Base-by-base conservation (phyloP, 2,113 vertebrate genomes). In the Columbina picui region DNA sequence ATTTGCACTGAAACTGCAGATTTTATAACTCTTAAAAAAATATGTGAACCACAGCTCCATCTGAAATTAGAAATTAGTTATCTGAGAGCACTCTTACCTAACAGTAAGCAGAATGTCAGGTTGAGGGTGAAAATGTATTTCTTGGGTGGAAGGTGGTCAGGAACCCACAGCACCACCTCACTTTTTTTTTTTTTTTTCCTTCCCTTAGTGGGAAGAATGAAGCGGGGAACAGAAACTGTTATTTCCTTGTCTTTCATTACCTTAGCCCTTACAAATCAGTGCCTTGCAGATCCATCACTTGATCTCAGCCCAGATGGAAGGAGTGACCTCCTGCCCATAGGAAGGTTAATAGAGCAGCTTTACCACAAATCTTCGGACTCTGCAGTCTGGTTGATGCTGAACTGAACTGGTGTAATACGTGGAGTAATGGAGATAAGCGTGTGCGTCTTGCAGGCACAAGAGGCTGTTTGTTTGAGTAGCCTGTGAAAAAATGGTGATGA, bases 381-480 rank as follows among this genome's bases (percentile, higher is more conserved):
- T 80, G 30, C 26, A 55, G 13, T 26, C 0, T 0, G 22, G 18
- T 50, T 0, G 0, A 6, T 87, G 43, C 47, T 7, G 12, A 56
- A 5, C 23, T 60, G n/a, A 84, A 16, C 21, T 70, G 68, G 12
- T 73, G 22, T 86, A 45, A 41, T 17, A 49, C 19, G 14, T 36
- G 47, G n/a, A 73, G 39, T 41, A 67, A 39, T 22, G n/a, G 17
- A 17, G 22, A 49, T 67, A 25, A 73, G 39, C 32, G 12, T 18
- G 10, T 64, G 32, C 6, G 1, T 84, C 30, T 53, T 78, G 10
- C 25, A 87, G 61, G 57, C 32, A 45, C 29, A 61, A 52, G 81
- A 63, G 70, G 15, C 32, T 77, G 27, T 78, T 96, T 82, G 29
- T 89, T 68, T 55, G 52, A 78, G 43, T 43, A 76, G 63, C 39